Conservation (phyloP, 2,113 vertebrate species). For the Rhinogobius similis region DNA sequence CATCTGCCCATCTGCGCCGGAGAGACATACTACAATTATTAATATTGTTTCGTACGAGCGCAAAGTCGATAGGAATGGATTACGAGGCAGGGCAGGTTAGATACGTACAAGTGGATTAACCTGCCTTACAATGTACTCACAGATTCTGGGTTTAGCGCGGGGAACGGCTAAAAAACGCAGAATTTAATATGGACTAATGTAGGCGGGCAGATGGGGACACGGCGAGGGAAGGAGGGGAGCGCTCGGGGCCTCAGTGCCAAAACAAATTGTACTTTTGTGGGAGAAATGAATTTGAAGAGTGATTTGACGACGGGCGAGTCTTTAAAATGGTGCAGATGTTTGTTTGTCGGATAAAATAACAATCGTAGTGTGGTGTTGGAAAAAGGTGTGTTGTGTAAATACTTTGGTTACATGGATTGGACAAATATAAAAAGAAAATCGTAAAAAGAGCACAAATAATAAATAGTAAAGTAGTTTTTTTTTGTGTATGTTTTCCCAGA, state of each 20-base stretch:
- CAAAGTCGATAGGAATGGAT: slow-evolving; percentile 25
- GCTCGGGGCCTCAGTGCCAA: not conserved
- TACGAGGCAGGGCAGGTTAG: not conserved
- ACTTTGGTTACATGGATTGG: too few relatives aligned
- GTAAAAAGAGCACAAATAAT: too few relatives aligned
- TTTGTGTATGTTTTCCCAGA: too few relatives aligned
- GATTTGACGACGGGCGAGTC: too few relatives aligned
- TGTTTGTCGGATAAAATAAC: too few relatives aligned
- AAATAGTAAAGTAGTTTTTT: too few relatives aligned
- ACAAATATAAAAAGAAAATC: too few relatives aligned
- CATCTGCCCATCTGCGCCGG: slow-evolving; percentile 70
- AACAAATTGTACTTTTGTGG: not conserved
- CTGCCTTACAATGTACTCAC: not conserved
- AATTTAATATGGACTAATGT: slow-evolving; percentile 6
- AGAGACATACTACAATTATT: slow-evolving; percentile 53
- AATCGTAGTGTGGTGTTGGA: too few relatives aligned
- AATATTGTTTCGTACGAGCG: slow-evolving; percentile 64
- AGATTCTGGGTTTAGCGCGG: not conserved
- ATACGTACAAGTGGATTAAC: slow-evolving; percentile 5
- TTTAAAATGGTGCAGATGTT: too few relatives aligned
- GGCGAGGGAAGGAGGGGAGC: not conserved
- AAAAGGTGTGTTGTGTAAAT: too few relatives aligned
- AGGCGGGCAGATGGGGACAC: not conserved
- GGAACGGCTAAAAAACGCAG: not conserved
- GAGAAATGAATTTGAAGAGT: not conserved